Evolutionary conservation across 1,140 invertebrate species (phyloP), one percentile per base, ranked within the genome.

Genomic region (Homarus americanus): DNA sequence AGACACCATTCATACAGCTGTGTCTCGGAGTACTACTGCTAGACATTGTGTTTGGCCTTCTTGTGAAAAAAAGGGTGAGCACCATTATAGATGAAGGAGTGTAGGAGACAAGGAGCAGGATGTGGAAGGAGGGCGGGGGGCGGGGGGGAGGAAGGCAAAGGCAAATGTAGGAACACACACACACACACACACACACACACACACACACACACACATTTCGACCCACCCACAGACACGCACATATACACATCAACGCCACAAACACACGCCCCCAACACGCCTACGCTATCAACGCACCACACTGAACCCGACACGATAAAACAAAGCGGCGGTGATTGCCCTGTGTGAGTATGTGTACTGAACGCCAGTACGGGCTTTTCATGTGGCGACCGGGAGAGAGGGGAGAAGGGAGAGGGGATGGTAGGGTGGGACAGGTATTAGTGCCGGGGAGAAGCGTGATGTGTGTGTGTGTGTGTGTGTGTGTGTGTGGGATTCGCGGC

Each of bases 321-420:
- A 83, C 82, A 83, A 83, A 83, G 69, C 58, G 69, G 58, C 40
- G 28, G 82, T 83, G 82, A 83, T 83, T 83, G 82, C 58, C 82
- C 40, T 83, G 82, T 69, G 82, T 40, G 82, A 83, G 82, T 69
- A 83, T 83, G 82, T 58, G 82, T 83, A 83, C 69, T 83, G 82
- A 83, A 83, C 82, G 32, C 32, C 32, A 32, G 82, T 69, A 53
- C 17, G 36, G 44, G 58, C 58, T 83, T 83, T 83, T 83, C 82
- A 83, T 44, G 82, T 72, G 58, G 82, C 7, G 36, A 24, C 20
- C 9, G 79, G 44, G 49, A 53, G 28, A 41, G 32, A 82, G 79
- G 53, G 53, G 34, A 24, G 79, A 2, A 38, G 53, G 44, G 36
- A 44, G n/a, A n/a, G n/a, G n/a, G n/a, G n/a, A n/a, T n/a, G n/a